Evolutionary conservation across 2,888 invertebrate genomes (phyloP).

Genomic region (Eristalis tenax): DNA sequence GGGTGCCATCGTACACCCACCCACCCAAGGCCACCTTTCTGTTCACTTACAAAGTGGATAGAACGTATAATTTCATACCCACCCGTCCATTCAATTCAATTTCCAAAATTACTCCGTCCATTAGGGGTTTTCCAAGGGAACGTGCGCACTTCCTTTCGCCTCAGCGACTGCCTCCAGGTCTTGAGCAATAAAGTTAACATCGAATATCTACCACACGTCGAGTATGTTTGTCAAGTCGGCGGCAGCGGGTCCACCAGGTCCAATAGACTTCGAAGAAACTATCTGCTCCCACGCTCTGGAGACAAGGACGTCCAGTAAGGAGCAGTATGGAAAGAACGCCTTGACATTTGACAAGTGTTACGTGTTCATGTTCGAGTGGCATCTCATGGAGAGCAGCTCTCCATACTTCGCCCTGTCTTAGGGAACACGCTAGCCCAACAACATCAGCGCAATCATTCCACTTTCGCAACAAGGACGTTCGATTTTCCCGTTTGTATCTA

Average conservation of each 20-base stretch:
- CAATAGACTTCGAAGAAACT: not conserved
- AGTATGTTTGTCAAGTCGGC: conserved; percentile 2
- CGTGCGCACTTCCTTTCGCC: not conserved
- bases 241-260: conserved; percentile 3
- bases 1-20: not conserved
- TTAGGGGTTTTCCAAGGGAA: not conserved
- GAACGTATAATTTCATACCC: conserved; percentile 3
- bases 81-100: conserved; percentile 40
- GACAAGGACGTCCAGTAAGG: not conserved
- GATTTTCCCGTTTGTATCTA: conserved; percentile 18
- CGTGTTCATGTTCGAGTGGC: conserved; percentile 19
- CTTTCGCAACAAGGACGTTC: conserved; percentile 35
- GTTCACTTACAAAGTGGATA: conserved; percentile 1
- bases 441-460: not conserved
- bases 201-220: conserved; percentile 27
- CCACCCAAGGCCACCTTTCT: not conserved
- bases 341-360: conserved; percentile 40
- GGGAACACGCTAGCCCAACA: not conserved
- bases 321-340: not conserved
- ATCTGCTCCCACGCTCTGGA: not conserved
- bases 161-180: not conserved
- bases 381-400: not conserved
- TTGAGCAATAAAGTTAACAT: not conserved
- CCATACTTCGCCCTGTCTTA: not conserved
- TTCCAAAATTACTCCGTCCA: conserved; percentile 19